These are phyloP conservation scores for Idaea aversata DNA, from an alignment of 2,888 invertebrate species.

Conservation along the genomic window DNA sequence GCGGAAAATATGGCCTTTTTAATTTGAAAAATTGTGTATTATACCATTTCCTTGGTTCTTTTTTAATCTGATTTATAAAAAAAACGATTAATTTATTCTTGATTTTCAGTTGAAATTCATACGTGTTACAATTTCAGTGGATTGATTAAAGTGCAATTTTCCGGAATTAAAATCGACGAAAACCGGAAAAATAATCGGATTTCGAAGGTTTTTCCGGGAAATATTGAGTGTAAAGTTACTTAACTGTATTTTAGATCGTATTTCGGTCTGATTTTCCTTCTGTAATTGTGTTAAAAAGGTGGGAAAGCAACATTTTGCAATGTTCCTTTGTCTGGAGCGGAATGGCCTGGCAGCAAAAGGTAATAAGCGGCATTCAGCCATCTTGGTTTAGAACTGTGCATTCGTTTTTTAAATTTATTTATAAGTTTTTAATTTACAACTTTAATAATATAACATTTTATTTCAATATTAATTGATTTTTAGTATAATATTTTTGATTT, in stretches of 20 bases:
- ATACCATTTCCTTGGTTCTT: not conserved
- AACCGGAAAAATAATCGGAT: constrained; percentile 20
- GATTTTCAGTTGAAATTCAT: not conserved
- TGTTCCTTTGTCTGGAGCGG: constrained; percentile 51
- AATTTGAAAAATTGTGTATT: constrained; percentile 3
- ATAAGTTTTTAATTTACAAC: constrained; percentile 8
- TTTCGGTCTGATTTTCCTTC: not conserved
- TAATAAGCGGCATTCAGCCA: constrained; percentile 33
- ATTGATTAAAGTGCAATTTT: not conserved
- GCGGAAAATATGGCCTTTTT: constrained; percentile 49
- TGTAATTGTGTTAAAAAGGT: constrained; percentile 14
- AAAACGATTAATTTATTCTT: not conserved
- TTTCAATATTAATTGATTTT: no score
- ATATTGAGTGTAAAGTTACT: not conserved
- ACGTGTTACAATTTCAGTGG: not conserved
- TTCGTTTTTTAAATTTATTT: constrained; percentile 18
- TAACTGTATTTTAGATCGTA: not conserved
- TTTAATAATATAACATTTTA: not conserved
- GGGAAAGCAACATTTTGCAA: constrained; percentile 19
- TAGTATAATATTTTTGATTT: no score
- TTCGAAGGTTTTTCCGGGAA: constrained; percentile 12
- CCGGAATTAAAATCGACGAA: not conserved
- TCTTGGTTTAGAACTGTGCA: constrained; percentile 25
- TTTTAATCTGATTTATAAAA: not conserved
- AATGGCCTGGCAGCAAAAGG: constrained; percentile 42